These are phyloP conservation scores for Hyperoplus immaculatus DNA, from an alignment of 2,797 vertebrate genomes.

Conservation along the genomic window DNA sequence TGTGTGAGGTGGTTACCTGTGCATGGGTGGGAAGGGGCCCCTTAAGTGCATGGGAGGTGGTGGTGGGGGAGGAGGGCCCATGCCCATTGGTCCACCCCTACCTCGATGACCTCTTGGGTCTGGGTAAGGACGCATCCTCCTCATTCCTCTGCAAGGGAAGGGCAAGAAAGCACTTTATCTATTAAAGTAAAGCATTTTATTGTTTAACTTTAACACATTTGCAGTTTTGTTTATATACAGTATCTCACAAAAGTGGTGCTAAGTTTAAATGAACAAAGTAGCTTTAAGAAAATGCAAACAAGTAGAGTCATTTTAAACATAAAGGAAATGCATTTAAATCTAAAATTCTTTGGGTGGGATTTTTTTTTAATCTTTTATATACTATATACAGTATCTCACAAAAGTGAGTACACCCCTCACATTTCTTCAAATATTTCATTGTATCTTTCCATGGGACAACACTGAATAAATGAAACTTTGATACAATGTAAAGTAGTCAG, in stretches of 20 bases:
- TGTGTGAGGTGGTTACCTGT: conserved; percentile 64
- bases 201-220: not conserved
- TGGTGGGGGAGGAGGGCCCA: conserved; percentile 74
- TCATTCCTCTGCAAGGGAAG: conserved; percentile 79
- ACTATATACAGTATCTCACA: no score
- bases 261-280: not conserved
- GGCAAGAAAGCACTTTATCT: not conserved
- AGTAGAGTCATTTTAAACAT: not conserved
- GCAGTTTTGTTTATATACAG: not conserved
- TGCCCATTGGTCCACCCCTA: conserved; percentile 75
- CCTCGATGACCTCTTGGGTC: conserved; percentile 77
- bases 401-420: no score
- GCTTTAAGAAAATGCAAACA: not conserved
- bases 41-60: conserved; percentile 79
- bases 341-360: not conserved
- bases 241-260: not conserved
- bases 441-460: no score
- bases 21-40: conserved; percentile 81
- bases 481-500: no score
- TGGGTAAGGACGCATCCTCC: conserved; percentile 84
- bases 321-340: not conserved
- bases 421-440: no score
- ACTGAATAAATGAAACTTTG: no score
- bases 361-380: no score
- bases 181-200: not conserved